A percentile compares a stretch with the other conserved stretches of the same genome.
phyloP scores from a whole-genome alignment of 2,113 vertebrate genomes.

The Xyrauchen texanus region DNA sequence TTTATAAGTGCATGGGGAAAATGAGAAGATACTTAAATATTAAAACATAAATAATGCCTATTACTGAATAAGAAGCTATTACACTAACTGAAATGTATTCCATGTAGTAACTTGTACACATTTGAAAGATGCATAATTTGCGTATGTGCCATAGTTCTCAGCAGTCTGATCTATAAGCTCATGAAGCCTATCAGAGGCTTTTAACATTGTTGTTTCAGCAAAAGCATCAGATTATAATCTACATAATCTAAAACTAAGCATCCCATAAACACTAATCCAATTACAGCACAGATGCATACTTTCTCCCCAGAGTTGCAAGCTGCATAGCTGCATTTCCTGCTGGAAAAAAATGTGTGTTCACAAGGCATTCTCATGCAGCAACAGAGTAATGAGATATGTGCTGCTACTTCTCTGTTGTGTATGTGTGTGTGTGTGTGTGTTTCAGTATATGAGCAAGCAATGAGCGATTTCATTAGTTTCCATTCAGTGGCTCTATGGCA shows the following conservation, averaged over 20 bases:
- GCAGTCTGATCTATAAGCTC: slow-evolving; percentile 7
- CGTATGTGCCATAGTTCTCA: neutral
- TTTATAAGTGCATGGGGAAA: too few species aligned
- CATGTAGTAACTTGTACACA: neutral
- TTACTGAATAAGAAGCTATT: too few species aligned
- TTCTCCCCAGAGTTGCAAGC: neutral
- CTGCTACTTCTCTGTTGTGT: neutral
- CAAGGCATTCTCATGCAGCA: neutral
- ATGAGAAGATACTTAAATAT: too few species aligned
- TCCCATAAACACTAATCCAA: slow-evolving; percentile 66
- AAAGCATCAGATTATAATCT: slow-evolving; percentile 62
- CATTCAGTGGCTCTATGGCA: slow-evolving; percentile 38
- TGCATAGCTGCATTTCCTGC: neutral
- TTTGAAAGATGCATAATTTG: neutral
- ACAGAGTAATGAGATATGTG: slow-evolving; percentile 8
- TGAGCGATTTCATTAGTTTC: slow-evolving; percentile 41
- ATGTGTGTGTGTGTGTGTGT: neutral
- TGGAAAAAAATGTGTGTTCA: neutral
- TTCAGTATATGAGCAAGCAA: slow-evolving; percentile 8
- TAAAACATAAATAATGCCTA: too few species aligned
- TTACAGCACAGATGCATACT: slow-evolving; percentile 55
- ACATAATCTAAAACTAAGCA: slow-evolving; percentile 72
- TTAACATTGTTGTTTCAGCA: slow-evolving; percentile 58
- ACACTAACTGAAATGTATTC: too few species aligned
- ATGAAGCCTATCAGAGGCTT: slow-evolving; percentile 53